These are phyloP conservation scores for Philereme vetulata DNA, from an alignment of 2,888 invertebrate species.

Conservation along the genomic window DNA sequence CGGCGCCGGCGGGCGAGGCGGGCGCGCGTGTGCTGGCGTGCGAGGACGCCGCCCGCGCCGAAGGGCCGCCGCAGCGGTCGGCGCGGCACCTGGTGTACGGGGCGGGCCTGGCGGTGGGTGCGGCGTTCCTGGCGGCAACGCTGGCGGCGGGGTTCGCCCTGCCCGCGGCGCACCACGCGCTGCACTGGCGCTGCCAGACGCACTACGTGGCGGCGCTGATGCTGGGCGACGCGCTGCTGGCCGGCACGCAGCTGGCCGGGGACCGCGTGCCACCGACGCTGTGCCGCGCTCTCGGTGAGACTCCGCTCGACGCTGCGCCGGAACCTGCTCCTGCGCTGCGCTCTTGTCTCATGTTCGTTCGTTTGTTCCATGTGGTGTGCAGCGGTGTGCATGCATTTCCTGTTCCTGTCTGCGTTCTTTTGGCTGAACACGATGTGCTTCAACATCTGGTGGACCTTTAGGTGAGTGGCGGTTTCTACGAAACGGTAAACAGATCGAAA, in stretches of 20 bases:
- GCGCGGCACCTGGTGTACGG: constrained; percentile 90
- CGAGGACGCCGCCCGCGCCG: constrained; percentile 79
- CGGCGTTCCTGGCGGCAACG: constrained; percentile 91
- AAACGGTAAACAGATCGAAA: too few relatives aligned
- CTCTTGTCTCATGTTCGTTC: constrained; percentile 25
- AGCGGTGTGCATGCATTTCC: constrained; percentile 94
- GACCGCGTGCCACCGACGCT: constrained; percentile 83
- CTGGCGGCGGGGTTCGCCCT: constrained; percentile 90
- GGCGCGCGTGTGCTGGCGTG: constrained; percentile 65
- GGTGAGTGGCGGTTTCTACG: constrained; percentile 81
- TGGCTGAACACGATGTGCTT: constrained; percentile 98
- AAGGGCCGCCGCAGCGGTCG: constrained; percentile 66
- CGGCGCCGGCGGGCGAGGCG: constrained; percentile 71
- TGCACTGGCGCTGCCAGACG: constrained; percentile 95
- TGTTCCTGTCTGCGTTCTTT: constrained; percentile 95
- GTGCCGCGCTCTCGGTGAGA: constrained; percentile 89
- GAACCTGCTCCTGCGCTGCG: constrained; percentile 1
- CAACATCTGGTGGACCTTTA: constrained; percentile 97
- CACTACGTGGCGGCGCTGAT: constrained; percentile 93
- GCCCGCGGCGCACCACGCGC: constrained; percentile 92
- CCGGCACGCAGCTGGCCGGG: constrained; percentile 89
- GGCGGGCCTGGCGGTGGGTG: constrained; percentile 90
- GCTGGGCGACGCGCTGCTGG: constrained; percentile 91
- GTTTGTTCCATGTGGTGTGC: constrained; percentile 65
- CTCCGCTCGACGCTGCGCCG: background rate